Base-by-base conservation (phyloP, 2,888 invertebrate species). In the Idaea dimidiata region DNA sequence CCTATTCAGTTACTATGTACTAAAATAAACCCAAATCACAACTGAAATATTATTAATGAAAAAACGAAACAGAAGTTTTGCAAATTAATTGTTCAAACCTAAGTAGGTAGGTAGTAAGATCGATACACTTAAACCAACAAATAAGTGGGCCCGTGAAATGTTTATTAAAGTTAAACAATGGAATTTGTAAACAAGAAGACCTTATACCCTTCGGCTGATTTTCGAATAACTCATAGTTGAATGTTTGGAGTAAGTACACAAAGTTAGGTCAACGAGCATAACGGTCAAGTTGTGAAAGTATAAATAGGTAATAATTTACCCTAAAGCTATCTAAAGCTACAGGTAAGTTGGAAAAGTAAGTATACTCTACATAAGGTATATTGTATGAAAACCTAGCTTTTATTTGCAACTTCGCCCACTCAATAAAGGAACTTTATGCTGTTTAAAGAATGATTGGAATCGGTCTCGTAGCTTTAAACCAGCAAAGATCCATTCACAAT, bases 101-200 rank as follows among this genome's bases (percentile, higher is more conserved):
- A 43, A 54, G 59, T 24, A 24, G 3, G 3, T 24, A 24, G 24
- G 24, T 24, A 24, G 24, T 66, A 64, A 70, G 75, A 79, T 82
- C 80, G 76, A 83, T 80, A 73, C 64, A 69, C 72, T 72, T 71
- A 75, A 78, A 75, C 73, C 69, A 80, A 79, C 77, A 79, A 77
- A 79, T 78, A 73, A 66, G 69, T 71, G 71, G 71, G 72, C 80
- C 76, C 78, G 75, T 75, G 76, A 73, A 76, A 68, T 84, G 82
- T 83, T 82, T 83, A 82, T 80, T 82, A 76, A 76, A 80, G 75
- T 73, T 78, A 86, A 87, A 87, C 86, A 84, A 73, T 76, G 69
- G 76, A 78, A 76, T 81, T 77, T 68, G 75, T 75, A 82, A 77
- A 79, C 83, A 80, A 73, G 78, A 78, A 80, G 80, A 80, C 75